Percentiles rank a stretch among this genome's conserved stretches.
phyloP scores from a whole-genome alignment of 2,888 invertebrate genomes.

The Capitulum mitella region DNA sequence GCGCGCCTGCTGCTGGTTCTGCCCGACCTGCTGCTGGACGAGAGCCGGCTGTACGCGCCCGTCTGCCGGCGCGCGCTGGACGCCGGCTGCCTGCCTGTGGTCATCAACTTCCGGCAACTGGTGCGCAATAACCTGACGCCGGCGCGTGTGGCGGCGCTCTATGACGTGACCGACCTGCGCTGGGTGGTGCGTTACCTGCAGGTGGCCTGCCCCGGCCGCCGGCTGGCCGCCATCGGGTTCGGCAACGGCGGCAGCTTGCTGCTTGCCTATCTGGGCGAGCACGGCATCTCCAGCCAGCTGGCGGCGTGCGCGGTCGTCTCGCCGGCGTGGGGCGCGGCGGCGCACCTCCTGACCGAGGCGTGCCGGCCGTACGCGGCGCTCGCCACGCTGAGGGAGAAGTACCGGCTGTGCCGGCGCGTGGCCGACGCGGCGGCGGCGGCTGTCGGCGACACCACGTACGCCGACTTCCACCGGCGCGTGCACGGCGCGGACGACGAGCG shows the following conservation, averaged over 20 bases:
- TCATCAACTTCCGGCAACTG: not conserved
- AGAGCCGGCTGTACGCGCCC: conserved; percentile 1
- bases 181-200: not conserved
- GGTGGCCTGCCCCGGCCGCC: not conserved
- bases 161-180: conserved; percentile 1
- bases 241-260: conserved; percentile 7
- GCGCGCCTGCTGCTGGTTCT: not conserved
- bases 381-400: not conserved
- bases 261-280: not conserved
- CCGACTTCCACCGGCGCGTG: not conserved
- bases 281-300: not conserved
- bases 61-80: not conserved
- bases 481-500: not conserved
- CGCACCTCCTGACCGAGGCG: not conserved
- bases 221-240: not conserved
- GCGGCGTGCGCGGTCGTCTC: not conserved
- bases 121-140: not conserved
- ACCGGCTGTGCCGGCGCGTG: not conserved
- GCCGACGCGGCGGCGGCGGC: not conserved
- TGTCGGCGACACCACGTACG: not conserved
- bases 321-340: not conserved
- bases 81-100: not conserved
- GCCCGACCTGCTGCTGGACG: conserved; percentile 12
- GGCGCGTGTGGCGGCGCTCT: not conserved
- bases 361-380: not conserved